These are phyloP conservation scores for Aleiodes sp. DNA, from an alignment of 1,140 invertebrate species.

Conservation along the genomic window DNA sequence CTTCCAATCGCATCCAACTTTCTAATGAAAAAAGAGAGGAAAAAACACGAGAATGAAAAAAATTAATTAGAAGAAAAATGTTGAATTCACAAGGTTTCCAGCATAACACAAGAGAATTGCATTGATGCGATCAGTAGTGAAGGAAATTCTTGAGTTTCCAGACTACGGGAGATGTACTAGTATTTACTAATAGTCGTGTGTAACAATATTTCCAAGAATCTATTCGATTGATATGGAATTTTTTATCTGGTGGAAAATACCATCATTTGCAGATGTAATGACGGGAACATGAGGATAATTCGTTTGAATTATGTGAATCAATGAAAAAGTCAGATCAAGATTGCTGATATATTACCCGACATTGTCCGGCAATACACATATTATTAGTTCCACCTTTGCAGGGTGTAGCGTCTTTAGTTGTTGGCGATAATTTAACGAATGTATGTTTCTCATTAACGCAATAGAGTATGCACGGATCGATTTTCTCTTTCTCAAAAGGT, in stretches of 20 bases:
- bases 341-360: constrained; percentile 61
- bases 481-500: constrained; percentile 62
- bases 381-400: constrained; percentile 70
- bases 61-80: neutral
- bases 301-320: no score
- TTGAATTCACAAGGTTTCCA: neutral
- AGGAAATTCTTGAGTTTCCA: no score
- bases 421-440: constrained; percentile 56
- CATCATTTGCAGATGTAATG: no score
- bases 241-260: no score
- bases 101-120: no score
- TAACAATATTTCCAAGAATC: no score
- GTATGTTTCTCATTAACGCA: constrained; percentile 66
- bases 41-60: neutral
- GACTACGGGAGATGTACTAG: no score
- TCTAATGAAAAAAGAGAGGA: constrained; percentile 55
- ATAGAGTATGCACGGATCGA: constrained; percentile 67
- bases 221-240: no score
- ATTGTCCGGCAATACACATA: constrained; percentile 69
- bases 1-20: constrained; percentile 75
- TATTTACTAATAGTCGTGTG: no score
- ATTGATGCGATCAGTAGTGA: no score
- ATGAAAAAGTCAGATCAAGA: no score
- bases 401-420: constrained; percentile 68
- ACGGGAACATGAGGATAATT: no score